phyloP scores from a whole-genome alignment of 1,140 invertebrate species.

The Bradynema listronoti region DNA sequence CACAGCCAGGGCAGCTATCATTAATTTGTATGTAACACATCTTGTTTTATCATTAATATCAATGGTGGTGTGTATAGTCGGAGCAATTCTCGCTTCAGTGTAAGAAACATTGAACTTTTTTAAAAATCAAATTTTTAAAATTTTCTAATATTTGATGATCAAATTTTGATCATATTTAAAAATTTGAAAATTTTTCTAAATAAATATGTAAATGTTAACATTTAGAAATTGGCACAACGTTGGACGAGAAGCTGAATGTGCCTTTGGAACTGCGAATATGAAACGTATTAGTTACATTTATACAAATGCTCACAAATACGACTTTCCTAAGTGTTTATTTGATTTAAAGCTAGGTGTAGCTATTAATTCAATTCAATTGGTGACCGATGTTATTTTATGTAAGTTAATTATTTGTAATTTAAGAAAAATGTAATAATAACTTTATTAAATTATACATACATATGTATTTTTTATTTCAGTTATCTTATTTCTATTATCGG shows the following conservation, averaged over 20 bases:
- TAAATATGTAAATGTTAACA: background rate
- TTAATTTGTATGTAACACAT: conserved; percentile 47
- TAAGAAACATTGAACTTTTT: conserved; percentile 17
- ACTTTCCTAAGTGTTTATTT: conserved; percentile 47
- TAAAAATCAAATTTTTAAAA: conserved; percentile 10
- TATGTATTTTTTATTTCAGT: conserved; percentile 5
- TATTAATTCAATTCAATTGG: conserved; percentile 48
- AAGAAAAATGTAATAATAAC: too few species aligned
- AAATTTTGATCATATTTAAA: background rate
- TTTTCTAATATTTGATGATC: conserved; percentile 5
- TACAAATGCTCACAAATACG: conserved; percentile 47
- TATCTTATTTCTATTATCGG: background rate
- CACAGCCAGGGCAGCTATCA: conserved; percentile 40
- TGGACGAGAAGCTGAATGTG: conserved; percentile 6
- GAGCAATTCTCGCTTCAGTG: conserved; percentile 28
- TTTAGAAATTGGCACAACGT: background rate
- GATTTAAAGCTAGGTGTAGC: conserved; percentile 49
- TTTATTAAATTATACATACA: too few species aligned
- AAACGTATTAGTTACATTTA: conserved; percentile 51
- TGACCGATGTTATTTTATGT: conserved; percentile 40
- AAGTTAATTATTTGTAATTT: conserved; percentile 16
- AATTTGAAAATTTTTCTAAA: conserved; percentile 4
- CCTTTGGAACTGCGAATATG: background rate
- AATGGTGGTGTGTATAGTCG: conserved; percentile 43
- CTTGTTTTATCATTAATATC: conserved; percentile 46